Evolutionary conservation across 2,113 vertebrate genomes (phyloP), one percentile per base, ranked within the genome.

Genomic region (Actenoides lindsayi): DNA sequence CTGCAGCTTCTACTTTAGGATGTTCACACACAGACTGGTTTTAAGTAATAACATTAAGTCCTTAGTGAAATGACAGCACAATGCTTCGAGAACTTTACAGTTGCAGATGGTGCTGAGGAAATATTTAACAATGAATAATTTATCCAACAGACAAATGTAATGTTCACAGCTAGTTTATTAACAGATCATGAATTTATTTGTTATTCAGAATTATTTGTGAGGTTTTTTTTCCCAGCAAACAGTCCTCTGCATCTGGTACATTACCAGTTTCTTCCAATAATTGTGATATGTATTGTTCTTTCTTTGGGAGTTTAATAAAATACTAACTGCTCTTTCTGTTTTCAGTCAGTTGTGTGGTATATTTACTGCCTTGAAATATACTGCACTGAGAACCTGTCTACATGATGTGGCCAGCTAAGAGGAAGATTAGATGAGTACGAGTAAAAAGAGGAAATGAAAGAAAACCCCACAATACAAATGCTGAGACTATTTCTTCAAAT

Each of bases 51-150:
- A 44, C 39, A 68, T 35, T 39, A 77, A 91, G n/a, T 76, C 73
- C 31, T 42, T 60, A 74, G 53, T 64, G 44, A 90, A 80, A 87
- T 74, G 88, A 57, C 42, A 87, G 79, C 71, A 88, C 17, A 92
- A n/a, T 80, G 69, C 42, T 93, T 73, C 89, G 51, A 90, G 62
- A 96, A 90, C 28, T 70, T 92, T 67, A 84, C 41, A 70, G 41
- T 90, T 75, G 84, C 82, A 96, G 95, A 90, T 90, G 75, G 46
- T 91, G 23, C 68, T 88, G 75, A 93, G 77, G n/a, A 96, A 97
- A 91, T 83, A 82, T 54, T 96, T 97, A 62, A 90, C 65, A 89
- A 87, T 71, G 78, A 97, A 93, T 94, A 93, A 88, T 95, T 96
- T 96, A 90, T 94, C 54, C 28, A 69, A 30, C 46, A 95, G 42